Evolutionary conservation across 2,888 invertebrate species (phyloP).

Genomic region (Nasonovia ribisnigri): DNA sequence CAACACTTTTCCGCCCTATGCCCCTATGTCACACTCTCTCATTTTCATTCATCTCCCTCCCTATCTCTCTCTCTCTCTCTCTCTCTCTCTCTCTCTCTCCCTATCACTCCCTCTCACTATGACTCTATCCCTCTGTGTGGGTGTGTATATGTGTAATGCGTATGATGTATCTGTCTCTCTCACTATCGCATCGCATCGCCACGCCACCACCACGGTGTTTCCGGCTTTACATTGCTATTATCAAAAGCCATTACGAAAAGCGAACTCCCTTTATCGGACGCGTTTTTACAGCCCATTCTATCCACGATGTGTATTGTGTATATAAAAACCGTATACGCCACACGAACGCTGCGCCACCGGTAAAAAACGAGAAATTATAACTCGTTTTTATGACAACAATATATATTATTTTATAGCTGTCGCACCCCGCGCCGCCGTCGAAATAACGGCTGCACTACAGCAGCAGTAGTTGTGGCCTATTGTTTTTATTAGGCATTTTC

Average conservation of each 20-base stretch:
- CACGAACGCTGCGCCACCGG: not conserved
- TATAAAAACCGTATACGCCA: not conserved
- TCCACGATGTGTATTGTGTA: no score
- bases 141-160: no score
- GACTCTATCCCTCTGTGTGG: no score
- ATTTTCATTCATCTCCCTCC: not conserved
- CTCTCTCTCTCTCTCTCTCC: no score
- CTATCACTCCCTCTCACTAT: no score
- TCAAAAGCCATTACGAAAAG: slow-evolving; percentile 57
- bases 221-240: slow-evolving; percentile 56
- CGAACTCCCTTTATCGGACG: slow-evolving; percentile 31
- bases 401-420: not conserved
- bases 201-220: not conserved
- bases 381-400: not conserved
- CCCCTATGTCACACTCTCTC: not conserved
- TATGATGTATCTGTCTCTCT: not conserved
- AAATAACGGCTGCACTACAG: not conserved
- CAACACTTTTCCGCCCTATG: slow-evolving; percentile 8
- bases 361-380: not conserved
- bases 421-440: not conserved
- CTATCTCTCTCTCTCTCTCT: no score
- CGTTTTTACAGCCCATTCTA: slow-evolving; percentile 25
- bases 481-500: not conserved
- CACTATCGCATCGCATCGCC: not conserved
- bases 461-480: not conserved